Percentiles rank a stretch among this genome's conserved stretches.
phyloP scores from a whole-genome alignment of 2,888 invertebrate species.

The Nemotelus nigrinus region DNA sequence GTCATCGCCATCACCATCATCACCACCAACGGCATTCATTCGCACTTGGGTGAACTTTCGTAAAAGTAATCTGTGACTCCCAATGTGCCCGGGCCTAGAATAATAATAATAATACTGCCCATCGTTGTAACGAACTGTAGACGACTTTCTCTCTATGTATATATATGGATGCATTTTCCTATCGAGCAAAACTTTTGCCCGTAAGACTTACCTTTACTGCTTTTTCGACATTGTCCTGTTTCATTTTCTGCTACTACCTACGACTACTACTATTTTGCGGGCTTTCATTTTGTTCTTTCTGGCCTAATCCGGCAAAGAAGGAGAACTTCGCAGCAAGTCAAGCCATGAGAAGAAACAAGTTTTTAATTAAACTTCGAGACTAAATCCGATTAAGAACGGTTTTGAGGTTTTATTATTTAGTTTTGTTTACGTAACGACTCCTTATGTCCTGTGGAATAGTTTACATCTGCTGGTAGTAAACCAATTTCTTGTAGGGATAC shows the following conservation, averaged over 20 bases:
- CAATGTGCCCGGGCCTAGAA: background rate
- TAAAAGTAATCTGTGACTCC: slow-evolving; percentile 25
- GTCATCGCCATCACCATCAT: background rate
- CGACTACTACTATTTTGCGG: slow-evolving; percentile 28
- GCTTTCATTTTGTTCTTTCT: slow-evolving; percentile 13
- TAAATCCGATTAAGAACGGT: slow-evolving; percentile 45
- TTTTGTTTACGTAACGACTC: slow-evolving; percentile 41
- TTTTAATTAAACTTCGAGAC: slow-evolving; percentile 46
- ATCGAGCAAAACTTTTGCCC: slow-evolving; percentile 6
- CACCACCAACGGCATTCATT: slow-evolving; percentile 14
- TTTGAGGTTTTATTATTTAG: slow-evolving; percentile 46
- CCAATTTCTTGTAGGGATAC: no score
- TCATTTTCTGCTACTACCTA: background rate
- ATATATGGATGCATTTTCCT: slow-evolving; percentile 8
- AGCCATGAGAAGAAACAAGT: slow-evolving; percentile 46
- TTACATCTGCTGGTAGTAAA: background rate
- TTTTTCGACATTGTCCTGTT: background rate
- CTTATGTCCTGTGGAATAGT: slow-evolving; percentile 10
- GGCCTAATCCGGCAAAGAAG: slow-evolving; percentile 22
- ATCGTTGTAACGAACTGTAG: background rate
- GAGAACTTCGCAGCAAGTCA: slow-evolving; percentile 6
- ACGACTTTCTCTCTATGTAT: no score
- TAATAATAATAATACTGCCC: slow-evolving; percentile 7
- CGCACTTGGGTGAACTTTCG: slow-evolving; percentile 27
- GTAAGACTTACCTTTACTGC: slow-evolving; percentile 8